Conservation (phyloP, 2,113 vertebrate genomes). For the Cathartes aura region DNA sequence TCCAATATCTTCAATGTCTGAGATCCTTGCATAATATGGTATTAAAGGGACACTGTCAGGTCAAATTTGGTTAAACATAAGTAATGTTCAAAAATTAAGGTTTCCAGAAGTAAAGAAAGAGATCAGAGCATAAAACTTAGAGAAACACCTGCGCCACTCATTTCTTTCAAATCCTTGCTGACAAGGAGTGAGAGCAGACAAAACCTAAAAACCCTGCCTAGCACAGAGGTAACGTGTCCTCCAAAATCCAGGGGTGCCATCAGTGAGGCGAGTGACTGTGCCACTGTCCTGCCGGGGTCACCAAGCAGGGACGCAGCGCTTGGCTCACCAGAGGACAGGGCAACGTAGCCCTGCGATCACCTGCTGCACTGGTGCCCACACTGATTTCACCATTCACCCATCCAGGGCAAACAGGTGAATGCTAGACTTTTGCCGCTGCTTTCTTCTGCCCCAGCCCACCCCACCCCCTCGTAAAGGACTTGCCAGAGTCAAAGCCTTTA, state of each 20-base stretch:
- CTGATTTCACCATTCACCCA: not conserved
- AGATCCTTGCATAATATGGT: conserved; percentile 47
- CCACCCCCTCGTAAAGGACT: not conserved
- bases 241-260: not conserved
- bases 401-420: rapidly evolving
- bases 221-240: not conserved
- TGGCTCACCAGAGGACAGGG: not conserved
- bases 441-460: not conserved
- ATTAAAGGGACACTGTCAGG: conserved; percentile 35
- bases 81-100: not conserved
- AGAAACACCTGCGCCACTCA: not conserved
- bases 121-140: not conserved
- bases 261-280: rapidly evolving
- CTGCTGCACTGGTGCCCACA: rapidly evolving
- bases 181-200: not conserved
- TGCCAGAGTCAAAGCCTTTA: not conserved
- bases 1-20: conserved; percentile 19
- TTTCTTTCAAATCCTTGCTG: not conserved
- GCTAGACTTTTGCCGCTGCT: not conserved
- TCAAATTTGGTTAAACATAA: not conserved
- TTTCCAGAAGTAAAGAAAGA: not conserved
- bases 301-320: rapidly evolving
- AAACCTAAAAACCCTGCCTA: not conserved
- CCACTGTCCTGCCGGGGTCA: rapidly evolving
- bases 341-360: rapidly evolving